These are phyloP conservation scores for sheep (Ovis aries) DNA, from an alignment of 2,113 vertebrate genomes.

Conservation along the genomic window DNA sequence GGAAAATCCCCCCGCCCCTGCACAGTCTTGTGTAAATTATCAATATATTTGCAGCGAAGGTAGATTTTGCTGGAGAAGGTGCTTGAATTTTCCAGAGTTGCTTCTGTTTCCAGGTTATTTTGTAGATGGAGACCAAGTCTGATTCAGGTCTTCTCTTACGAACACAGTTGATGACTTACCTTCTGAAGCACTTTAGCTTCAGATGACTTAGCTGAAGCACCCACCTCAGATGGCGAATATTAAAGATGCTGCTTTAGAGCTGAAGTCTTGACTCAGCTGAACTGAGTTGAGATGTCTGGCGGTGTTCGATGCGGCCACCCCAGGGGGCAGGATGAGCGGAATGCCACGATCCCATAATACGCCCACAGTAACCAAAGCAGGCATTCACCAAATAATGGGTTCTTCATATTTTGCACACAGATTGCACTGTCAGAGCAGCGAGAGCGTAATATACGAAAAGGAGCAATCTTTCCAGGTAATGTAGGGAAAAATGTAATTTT, in stretches of 20 bases:
- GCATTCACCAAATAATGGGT: constrained; percentile 21
- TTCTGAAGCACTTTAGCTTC: neutral
- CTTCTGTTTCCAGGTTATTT: neutral
- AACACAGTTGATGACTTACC: neutral
- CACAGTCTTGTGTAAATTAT: neutral
- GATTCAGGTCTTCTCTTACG: neutral
- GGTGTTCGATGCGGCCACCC: neutral
- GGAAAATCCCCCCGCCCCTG: neutral
- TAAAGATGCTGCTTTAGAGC: neutral
- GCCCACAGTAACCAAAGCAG: neutral
- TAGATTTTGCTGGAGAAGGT: neutral
- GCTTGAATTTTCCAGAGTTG: neutral
- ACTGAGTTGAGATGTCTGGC: neutral
- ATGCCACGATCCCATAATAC: neutral
- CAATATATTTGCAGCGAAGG: neutral
- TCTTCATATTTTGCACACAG: constrained; percentile 18
- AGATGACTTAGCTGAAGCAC: neutral
- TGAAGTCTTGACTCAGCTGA: neutral
- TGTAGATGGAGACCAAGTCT: neutral
- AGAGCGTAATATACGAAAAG: neutral
- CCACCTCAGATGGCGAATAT: neutral
- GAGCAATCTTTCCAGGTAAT: constrained; percentile 44
- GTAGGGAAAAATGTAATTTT: constrained; percentile 41
- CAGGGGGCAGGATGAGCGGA: neutral
- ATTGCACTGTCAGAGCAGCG: constrained; percentile 9